Percentiles rank a stretch among this genome's conserved stretches.
Evolutionary conservation across 1,140 invertebrate genomes (phyloP).

Genomic region (Bilobella aurantiaca): DNA sequence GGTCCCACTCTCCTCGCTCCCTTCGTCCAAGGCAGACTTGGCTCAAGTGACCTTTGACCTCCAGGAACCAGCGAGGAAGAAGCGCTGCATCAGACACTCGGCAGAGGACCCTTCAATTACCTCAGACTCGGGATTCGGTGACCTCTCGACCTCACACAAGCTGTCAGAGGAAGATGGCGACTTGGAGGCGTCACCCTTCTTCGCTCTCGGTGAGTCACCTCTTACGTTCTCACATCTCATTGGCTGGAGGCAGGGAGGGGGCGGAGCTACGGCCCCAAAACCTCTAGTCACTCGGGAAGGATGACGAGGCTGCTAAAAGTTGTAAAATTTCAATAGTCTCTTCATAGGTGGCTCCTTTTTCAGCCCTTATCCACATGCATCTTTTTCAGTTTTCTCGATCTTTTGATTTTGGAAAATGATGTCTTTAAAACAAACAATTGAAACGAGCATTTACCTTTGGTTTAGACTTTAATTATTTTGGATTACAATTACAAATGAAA

Average conservation of each 20-base stretch:
- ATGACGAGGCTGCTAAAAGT: not conserved
- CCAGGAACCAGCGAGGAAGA: constrained; percentile 25
- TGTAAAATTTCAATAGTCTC: not conserved
- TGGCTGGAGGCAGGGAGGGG: not conserved
- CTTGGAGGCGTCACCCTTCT: constrained; percentile 28
- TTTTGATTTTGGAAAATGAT: too few species aligned
- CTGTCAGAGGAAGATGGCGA: constrained; percentile 28
- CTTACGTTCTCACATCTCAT: not conserved
- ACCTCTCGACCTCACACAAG: constrained; percentile 14
- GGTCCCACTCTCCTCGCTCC: too few species aligned
- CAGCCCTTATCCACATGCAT: too few species aligned
- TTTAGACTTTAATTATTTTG: too few species aligned
- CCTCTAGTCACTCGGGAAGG: not conserved
- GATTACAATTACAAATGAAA: too few species aligned
- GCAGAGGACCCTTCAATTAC: constrained; percentile 28
- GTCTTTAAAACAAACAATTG: too few species aligned
- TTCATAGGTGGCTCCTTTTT: not conserved
- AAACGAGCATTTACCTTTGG: too few species aligned
- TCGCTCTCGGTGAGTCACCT: constrained; percentile 14
- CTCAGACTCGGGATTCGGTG: constrained; percentile 30
- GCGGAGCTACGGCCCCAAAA: not conserved
- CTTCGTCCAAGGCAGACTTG: too few species aligned
- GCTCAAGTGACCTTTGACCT: too few species aligned
- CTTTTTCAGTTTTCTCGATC: too few species aligned
- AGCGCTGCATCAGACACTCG: constrained; percentile 27